Base-by-base conservation (phyloP, 1,140 invertebrate species). In the Bombus superbus region DNA sequence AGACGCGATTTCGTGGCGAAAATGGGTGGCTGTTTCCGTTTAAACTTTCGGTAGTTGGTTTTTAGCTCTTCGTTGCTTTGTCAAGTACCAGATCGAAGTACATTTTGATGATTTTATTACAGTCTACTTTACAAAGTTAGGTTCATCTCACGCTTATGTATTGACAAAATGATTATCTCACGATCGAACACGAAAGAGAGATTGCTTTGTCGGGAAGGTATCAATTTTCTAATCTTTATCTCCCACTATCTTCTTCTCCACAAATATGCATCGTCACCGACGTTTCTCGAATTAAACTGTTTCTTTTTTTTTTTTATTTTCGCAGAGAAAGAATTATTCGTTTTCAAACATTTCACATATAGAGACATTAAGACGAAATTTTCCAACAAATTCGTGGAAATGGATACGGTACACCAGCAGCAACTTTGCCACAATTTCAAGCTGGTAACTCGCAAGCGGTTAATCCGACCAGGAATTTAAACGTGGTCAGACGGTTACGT, bases 401-500 rank as follows among this genome's bases (percentile, higher is more conserved):
- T 11, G 59, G 28, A n/a, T 62, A 62, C 28, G 0, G 11, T 62
- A 62, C 35, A 69, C 0, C 22, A 3, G 32, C 15, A 15, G 35
- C 8, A 38, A 35, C 42, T 73, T 44, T 10, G 22, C 10, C 1
- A 18, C 18, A 15, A 69, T n/a, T 47, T 68, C 6, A 15, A 3
- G 10, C 22, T 38, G n/a, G 38, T 28, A 40, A 80, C 69, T 35
- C 15, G 35, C 44, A 25, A 28, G 18, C 32, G 18, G 11, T 83
- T 68, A 83, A 83, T 87, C 72, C 47, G 25, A 53, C 74, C 59
- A 3, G 18, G 22, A 35, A 57, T 83, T 10, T 66, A n/a, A 53
- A 8, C 64, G 47, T 35, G 42, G 40, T 13, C 28, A 18, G 32
- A 80, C 32, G 35, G 84, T 59, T 77, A 73, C 64, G 85, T 84